phyloP scores from a whole-genome alignment of 2,888 invertebrate genomes.

The Aporophyla lueneburgensis region DNA sequence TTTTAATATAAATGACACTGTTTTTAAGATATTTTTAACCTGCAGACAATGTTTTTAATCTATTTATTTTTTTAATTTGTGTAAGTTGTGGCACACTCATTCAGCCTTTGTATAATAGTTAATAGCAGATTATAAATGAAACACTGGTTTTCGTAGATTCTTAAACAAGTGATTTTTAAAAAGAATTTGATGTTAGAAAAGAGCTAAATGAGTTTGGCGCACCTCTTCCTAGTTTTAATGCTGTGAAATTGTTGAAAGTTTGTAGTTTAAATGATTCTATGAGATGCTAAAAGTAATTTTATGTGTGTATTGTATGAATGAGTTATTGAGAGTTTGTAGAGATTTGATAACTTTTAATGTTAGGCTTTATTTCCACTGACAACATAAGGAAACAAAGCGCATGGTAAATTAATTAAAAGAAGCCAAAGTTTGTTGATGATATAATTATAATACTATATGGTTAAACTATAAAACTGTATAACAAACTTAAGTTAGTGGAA shows the following conservation, averaged over 20 bases:
- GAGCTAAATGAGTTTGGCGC: constrained; percentile 62
- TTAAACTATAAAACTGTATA: constrained; percentile 33
- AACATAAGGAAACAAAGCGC: constrained; percentile 29
- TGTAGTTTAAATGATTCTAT: constrained; percentile 59
- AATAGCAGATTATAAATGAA: constrained; percentile 22
- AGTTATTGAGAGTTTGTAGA: constrained; percentile 53
- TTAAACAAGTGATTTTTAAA: constrained; percentile 25
- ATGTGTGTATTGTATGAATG: constrained; percentile 44
- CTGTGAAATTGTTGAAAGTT: constrained; percentile 64
- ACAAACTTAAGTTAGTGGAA: constrained; percentile 54
- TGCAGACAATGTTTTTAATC: constrained; percentile 63
- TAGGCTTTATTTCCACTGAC: constrained; percentile 57
- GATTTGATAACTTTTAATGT: constrained; percentile 48
- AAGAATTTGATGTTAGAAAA: constrained; percentile 53
- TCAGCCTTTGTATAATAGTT: constrained; percentile 57
- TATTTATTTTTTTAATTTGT: constrained; percentile 65
- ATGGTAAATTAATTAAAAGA: constrained; percentile 29
- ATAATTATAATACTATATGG: constrained; percentile 55
- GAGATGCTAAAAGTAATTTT: constrained; percentile 56
- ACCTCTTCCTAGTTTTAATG: constrained; percentile 58
- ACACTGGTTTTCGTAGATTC: constrained; percentile 44
- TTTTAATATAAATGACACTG: constrained; percentile 60
- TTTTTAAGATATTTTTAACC: constrained; percentile 65
- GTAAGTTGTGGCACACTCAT: constrained; percentile 62
- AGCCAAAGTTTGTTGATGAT: constrained; percentile 57